Evolutionary conservation across 2,797 vertebrate genomes (phyloP), one percentile per base, ranked within the genome.

Genomic region (Sparidentex hasta): DNA sequence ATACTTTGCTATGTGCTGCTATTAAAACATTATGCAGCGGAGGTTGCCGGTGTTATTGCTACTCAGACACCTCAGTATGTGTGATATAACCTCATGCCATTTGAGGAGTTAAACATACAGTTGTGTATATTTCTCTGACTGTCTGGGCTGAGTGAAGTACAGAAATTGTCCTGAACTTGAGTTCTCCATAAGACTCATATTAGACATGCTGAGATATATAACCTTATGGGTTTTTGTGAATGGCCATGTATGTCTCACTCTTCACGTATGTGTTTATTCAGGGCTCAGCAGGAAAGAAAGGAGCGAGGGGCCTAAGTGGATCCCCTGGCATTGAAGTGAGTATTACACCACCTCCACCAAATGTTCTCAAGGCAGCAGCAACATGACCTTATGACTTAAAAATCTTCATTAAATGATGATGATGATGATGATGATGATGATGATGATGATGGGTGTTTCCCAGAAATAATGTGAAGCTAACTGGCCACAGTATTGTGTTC

Each of bases 261-360:
- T 58, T 23, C 20, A 1, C 86, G 14, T 71, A 43, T 87, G 88
- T 82, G 59, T 94, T 81, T 92, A 84, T 94, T 63, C 86, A 99
- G 98, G 98, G 98, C 55, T 82, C 86, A 27, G 84, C 82, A 20
- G 98, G 98, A 63, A 97, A 96, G 89, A 97, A 96, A 92, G 98
- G 98, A 91, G 89, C 92, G 29, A 86, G 74, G 33, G 98, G 98
- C 73, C 94, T 95, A 78, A 87, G 81, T 74, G 98, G 98, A 71
- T 95, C 95, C 84, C 85, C 94, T 76, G 97, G 98, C 70, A 89
- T 87, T 87, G 95, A 96, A 88, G 98, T 98, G 91, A 98, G 97
- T 96, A 57, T 77, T 47, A 56, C 48, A 65, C 29, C 21, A 64
- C 8, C n/a, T 64, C 33, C 55, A 58, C 20, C 27, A 61, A 17